Conservation (phyloP, 2,113 vertebrate genomes). For the Pseudorasbora parva region DNA sequence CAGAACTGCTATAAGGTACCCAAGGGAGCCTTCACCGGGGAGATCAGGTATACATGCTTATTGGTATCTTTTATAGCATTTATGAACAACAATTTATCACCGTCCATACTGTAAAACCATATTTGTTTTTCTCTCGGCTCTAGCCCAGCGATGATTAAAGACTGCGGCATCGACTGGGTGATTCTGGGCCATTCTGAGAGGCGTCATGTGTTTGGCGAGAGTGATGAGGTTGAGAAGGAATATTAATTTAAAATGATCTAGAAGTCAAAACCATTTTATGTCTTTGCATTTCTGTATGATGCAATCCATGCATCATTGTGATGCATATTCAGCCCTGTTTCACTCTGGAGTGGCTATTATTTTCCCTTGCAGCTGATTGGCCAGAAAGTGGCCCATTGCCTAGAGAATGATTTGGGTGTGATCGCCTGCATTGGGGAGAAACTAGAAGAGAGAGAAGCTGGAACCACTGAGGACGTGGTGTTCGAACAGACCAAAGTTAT, state of each 20-base stretch:
- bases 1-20: slow-evolving; percentile 94
- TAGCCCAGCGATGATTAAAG: slow-evolving; percentile 94
- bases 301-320: not conserved
- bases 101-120: not conserved
- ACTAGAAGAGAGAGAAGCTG: slow-evolving; percentile 89
- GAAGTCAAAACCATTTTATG: not conserved
- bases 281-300: not conserved
- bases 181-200: slow-evolving; percentile 91
- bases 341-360: not conserved
- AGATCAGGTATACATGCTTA: slow-evolving; percentile 80
- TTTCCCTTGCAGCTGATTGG: slow-evolving; percentile 80
- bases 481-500: slow-evolving; percentile 89
- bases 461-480: slow-evolving; percentile 90
- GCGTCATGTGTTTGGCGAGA: slow-evolving; percentile 90
- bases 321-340: not conserved
- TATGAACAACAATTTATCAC: not conserved
- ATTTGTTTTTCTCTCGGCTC: not conserved
- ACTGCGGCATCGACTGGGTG: slow-evolving; percentile 87
- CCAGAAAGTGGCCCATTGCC: slow-evolving; percentile 90
- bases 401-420: slow-evolving; percentile 82
- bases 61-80: not conserved
- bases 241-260: not conserved
- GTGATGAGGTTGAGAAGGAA: slow-evolving; percentile 79
- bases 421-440: slow-evolving; percentile 94
- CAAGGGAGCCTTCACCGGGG: slow-evolving; percentile 91